These are phyloP conservation scores for Tyrannus savana DNA, from an alignment of 2,113 vertebrate genomes.

Conservation along the genomic window DNA sequence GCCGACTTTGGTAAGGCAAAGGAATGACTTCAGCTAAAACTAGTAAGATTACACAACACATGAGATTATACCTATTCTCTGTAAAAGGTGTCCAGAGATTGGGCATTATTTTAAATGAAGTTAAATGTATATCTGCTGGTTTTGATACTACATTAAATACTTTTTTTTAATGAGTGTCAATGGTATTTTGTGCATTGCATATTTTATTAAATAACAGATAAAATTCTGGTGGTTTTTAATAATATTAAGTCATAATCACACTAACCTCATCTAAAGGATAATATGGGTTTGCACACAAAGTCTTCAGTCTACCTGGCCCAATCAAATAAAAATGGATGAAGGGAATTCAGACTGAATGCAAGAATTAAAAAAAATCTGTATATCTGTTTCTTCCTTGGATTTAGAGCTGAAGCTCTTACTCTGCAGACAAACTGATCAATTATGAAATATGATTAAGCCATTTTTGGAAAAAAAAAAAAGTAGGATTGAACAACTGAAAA, in stretches of 20 bases:
- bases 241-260: background rate
- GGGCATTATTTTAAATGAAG: background rate
- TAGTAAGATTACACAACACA: background rate
- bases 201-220: background rate
- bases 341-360: background rate
- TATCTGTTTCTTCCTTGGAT: background rate
- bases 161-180: background rate
- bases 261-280: background rate
- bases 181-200: background rate
- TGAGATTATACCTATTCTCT: background rate
- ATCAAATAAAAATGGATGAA: background rate
- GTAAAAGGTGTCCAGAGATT: background rate
- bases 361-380: background rate
- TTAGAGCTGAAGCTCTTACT: background rate
- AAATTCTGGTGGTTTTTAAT: background rate
- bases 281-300: background rate
- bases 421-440: background rate
- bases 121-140: background rate
- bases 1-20: constrained; percentile 13
- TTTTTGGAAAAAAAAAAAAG: background rate
- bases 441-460: background rate
- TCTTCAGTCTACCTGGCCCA: background rate
- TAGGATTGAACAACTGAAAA: background rate
- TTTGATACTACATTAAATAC: background rate
- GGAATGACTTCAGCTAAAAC: constrained; percentile 6